Base-by-base conservation (phyloP, 1,140 invertebrate genomes). In the Calephelis virginiensis region DNA sequence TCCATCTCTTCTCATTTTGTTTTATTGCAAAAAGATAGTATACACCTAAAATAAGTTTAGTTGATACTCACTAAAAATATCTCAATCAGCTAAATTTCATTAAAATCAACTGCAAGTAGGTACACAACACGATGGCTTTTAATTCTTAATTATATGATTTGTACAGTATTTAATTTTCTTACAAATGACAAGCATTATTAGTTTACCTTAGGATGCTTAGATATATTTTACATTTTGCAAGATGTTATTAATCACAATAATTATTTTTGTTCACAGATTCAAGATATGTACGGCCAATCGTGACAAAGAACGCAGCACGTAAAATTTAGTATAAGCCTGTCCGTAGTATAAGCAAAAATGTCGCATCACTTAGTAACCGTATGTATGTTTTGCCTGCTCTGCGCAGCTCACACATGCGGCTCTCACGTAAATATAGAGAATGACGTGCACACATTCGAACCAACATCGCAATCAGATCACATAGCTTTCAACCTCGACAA, bases 331-430 rank as follows among this genome's bases (percentile, higher is more conserved):
- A 68, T 43, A 71, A 69, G 45, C 28, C 14, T 28, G 49, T 53
- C 49, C 49, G 49, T 53, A 64, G 60, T 45, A 10, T 68, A 77
- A 76, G 72, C 63, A 59, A 78, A 76, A 69, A 91, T 91, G 91
- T 80, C 88, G 8, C 86, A 86, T 61, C 93, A 94, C 73, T 86
- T 95, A 49, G 93, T 96, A 72, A 95, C 95, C 12, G 95, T 96
- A 28, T 96, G 95, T 75, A 94, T 96, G 82, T 94, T 96, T 74
- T 96, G 95, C 82, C 92, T 96, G 47, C 84, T 96, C 5, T 96
- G 95, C 80, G 95, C 95, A 10, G 93, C 95, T 50, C 95, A 95
- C 69, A 93, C 94, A 1, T 96, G 95, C 77, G 94, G 94, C 92
- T 77, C 95, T 92, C 83, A 92, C 90, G 60, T 92, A 83, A 76